Evolutionary conservation across 2,797 vertebrate species (phyloP), one percentile per base, ranked within the genome.

Genomic region (Sebastes vulpes): DNA sequence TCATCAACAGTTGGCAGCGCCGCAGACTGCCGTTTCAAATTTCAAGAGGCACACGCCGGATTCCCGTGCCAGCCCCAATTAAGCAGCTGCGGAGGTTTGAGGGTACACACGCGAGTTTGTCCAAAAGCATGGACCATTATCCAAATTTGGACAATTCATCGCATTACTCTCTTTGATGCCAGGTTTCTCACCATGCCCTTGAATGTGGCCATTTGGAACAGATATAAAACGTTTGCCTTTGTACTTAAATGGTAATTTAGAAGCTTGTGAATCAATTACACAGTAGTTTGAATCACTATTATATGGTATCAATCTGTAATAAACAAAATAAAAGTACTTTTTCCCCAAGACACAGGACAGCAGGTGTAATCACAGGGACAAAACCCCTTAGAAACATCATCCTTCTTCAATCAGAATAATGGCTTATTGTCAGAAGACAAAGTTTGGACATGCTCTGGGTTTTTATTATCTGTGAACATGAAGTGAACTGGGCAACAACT

Each of bases 391-490:
- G n/a, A 73, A 59, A 71, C 26, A 32, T 58, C 23, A 32, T 79
- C 16, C 6, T 69, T 68, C 53, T 26, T 77, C 25, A 25, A 18
- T 69, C 18, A 18, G 65, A 83, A 71, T 76, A 78, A 69, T 65
- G 9, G 52, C 46, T 42, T 67, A n/a, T 61, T 72, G 58, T 48
- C 71, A 66, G 65, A 65, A 52, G 21, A 26, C 31, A 61, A 60
- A 3, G 53, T 60, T 65, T 80, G 64, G 42, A 77, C 54, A 67
- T 12, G 16, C 42, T 69, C 65, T 48, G 26, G 74, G 25, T 70
- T 73, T 73, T 38, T 57, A 63, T 72, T 10, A 69, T 81, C 72
- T 59, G 75, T 75, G 56, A 81, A 53, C 12, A 67, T 58, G 70
- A 83, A 72, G 38, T 59, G 57, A 83, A 70, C 72, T 69, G 70